Conservation (phyloP, 2,113 vertebrate genomes). For the Speoplatyrhinus poulsoni region DNA sequence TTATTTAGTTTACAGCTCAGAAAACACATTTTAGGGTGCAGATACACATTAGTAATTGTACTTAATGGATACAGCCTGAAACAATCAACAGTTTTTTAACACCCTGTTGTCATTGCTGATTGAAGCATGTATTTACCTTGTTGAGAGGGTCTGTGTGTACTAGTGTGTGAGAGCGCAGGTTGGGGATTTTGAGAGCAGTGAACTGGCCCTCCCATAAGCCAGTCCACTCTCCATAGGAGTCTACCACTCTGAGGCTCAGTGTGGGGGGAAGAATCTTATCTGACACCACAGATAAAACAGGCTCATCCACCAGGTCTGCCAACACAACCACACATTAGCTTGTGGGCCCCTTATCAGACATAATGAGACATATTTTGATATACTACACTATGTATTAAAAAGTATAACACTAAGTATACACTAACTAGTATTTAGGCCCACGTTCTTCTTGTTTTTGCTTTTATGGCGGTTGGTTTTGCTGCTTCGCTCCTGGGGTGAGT, state of each 20-base stretch:
- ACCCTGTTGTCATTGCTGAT: too few species aligned
- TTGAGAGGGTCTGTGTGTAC: slow-evolving; percentile 78
- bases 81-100: too few species aligned
- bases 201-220: slow-evolving; percentile 79
- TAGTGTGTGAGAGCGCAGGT: slow-evolving; percentile 79
- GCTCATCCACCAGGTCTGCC: slow-evolving; percentile 35
- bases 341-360: background rate
- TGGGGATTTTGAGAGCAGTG: slow-evolving; percentile 73
- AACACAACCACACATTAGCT: background rate
- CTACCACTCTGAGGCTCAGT: slow-evolving; percentile 68
- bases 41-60: too few species aligned
- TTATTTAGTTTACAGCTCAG: too few species aligned
- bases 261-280: slow-evolving; percentile 9
- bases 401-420: too few species aligned
- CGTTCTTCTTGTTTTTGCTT: slow-evolving; percentile 50
- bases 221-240: slow-evolving; percentile 76
- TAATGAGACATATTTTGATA: background rate
- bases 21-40: too few species aligned
- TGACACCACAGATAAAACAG: background rate
- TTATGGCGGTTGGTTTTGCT: slow-evolving; percentile 23
- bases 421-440: slow-evolving; percentile 32
- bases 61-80: too few species aligned
- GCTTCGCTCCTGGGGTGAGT: too few species aligned
- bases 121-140: slow-evolving; percentile 61
- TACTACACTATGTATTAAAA: background rate